Base-by-base conservation (phyloP, 2,113 vertebrate genomes). In the Propithecus coquereli region DNA sequence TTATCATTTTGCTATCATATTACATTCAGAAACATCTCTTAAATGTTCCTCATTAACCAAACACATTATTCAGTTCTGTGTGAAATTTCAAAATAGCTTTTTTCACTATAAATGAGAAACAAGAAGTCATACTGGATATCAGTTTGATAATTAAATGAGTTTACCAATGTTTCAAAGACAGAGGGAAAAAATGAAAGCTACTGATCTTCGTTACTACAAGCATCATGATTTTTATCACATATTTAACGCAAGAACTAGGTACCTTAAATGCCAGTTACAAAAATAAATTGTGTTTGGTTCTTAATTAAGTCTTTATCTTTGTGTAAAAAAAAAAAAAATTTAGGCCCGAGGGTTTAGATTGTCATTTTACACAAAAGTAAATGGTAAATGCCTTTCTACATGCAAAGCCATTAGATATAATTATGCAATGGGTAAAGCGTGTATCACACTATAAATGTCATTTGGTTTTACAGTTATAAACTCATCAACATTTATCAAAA, bases 401-500 rank as follows among this genome's bases (percentile, higher is more conserved):
- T 25, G 97, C 97, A 95, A 95, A 98, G 90, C 98, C 98, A 98
- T 98, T 98, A 98, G 97, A 98, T 97, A 95, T 93, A 98, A 99
- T 99, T 98, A 99, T 97, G 98, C 98, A 94, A 97, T 43, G 98
- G 98, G 98, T 97, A 98, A 98, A 98, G 98, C 93, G 45, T 97
- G 97, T 97, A 95, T 98, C 91, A 94, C 95, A 95, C 98, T 98
- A 98, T 97, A 98, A 98, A 98, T 95, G 98, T 97, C 98, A 98
- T 98, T 98, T 98, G 98, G 97, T 98, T 98, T 98, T 98, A 98
- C 98, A 98, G 98, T 98, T 98, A 98, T 90, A 98, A 98, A 98
- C 98, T 98, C 98, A 98, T 98, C 98, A 98, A 94, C 98, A 97
- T 98, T 98, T 98, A 98, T 98, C 98, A 99, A 98, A 99, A 98